These are phyloP conservation scores for Triplophysa siluroides DNA, from an alignment of 2,113 vertebrate species.

Conservation along the genomic window DNA sequence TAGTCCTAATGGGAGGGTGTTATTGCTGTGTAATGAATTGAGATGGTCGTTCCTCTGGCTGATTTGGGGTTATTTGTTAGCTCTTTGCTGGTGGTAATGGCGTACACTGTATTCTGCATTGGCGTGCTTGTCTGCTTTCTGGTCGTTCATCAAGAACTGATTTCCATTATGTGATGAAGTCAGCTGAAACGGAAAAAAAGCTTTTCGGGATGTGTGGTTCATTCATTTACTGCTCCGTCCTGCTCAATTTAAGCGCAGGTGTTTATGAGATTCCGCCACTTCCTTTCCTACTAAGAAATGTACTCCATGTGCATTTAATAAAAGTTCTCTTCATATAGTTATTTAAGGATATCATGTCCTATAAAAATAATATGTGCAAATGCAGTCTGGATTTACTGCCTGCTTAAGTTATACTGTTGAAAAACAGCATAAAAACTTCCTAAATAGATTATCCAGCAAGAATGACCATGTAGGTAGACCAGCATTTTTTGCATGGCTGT, in stretches of 20 bases:
- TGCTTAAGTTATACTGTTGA: background rate
- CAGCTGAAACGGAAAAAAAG: conserved; percentile 73
- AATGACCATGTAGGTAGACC: no score
- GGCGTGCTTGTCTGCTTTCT: conserved; percentile 68
- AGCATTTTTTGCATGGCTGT: no score
- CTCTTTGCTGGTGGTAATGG: conserved; percentile 58
- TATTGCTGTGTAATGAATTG: conserved; percentile 67
- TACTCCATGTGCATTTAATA: conserved; percentile 11
- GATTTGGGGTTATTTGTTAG: conserved; percentile 63
- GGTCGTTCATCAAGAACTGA: conserved; percentile 74
- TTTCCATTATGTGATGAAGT: conserved; percentile 78
- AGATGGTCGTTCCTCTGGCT: conserved; percentile 58
- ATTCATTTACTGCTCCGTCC: conserved; percentile 67
- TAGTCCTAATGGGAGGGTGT: conserved; percentile 60
- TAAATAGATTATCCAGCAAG: no score
- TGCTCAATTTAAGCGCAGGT: conserved; percentile 56
- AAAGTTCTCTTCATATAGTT: no score
- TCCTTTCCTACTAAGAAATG: conserved; percentile 23
- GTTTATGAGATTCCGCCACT: conserved; percentile 57
- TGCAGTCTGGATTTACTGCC: background rate
- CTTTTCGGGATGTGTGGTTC: conserved; percentile 66
- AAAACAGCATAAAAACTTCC: no score
- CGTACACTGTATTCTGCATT: conserved; percentile 71
- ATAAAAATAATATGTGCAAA: background rate
- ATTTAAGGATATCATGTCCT: background rate